Evolutionary conservation across 37 sponge, comb jelly and placozoan species (phyloP).

Genomic region (Hormiphora californensis): DNA sequence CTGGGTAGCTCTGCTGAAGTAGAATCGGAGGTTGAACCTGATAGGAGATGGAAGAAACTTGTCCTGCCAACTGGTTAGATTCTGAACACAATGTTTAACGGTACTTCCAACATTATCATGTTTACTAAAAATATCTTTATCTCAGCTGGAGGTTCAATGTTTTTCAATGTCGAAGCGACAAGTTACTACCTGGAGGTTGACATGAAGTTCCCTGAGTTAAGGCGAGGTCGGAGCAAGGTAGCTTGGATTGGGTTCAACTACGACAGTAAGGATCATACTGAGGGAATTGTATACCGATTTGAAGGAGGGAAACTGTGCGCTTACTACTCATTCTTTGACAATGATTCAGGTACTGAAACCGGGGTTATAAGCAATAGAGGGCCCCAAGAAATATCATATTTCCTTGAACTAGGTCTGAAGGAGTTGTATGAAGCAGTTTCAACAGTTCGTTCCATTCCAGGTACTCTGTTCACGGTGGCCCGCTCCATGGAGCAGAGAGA

Average conservation of each 20-base stretch:
- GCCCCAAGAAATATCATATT: too few relatives aligned
- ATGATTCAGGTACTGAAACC: too few relatives aligned
- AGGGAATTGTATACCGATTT: background rate
- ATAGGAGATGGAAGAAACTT: too few relatives aligned
- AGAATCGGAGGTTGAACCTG: too few relatives aligned
- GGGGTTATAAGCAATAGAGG: too few relatives aligned
- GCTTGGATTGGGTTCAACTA: slow-evolving; percentile 1
- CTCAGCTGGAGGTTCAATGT: background rate
- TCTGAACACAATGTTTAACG: too few relatives aligned
- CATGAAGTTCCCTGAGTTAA: background rate
- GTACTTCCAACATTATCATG: too few relatives aligned
- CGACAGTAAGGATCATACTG: background rate
- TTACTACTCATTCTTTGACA: too few relatives aligned
- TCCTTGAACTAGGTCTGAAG: too few relatives aligned
- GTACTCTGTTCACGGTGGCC: background rate
- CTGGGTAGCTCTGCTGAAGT: background rate
- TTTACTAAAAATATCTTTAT: background rate
- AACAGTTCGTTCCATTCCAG: too few relatives aligned
- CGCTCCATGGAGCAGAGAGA: background rate
- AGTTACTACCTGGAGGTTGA: slow-evolving; percentile 8
- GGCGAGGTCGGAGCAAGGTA: background rate
- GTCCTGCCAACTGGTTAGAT: too few relatives aligned
- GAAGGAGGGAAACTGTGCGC: background rate
- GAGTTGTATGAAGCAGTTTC: too few relatives aligned
- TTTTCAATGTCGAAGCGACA: background rate